Conservation (phyloP, 2,113 vertebrate species). For the Azemiops feae region DNA sequence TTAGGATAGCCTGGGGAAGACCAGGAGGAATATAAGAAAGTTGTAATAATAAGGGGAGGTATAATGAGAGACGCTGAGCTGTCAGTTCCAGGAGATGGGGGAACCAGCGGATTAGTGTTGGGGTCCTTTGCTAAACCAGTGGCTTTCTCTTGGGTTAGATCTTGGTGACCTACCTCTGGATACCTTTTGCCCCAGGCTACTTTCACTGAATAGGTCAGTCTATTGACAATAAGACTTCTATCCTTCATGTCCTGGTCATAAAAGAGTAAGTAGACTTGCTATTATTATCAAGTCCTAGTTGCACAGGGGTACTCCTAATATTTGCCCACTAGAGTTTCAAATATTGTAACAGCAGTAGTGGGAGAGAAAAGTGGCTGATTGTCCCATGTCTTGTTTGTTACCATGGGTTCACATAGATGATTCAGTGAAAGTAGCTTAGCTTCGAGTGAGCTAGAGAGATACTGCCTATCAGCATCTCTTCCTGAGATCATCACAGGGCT, state of each 20-base stretch:
- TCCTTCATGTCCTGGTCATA: not conserved
- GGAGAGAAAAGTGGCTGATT: not conserved
- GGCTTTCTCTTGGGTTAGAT: not conserved
- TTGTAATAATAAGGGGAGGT: not conserved
- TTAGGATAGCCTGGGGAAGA: not conserved
- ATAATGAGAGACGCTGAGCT: not conserved
- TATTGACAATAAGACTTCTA: not conserved
- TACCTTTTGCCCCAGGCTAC: not conserved
- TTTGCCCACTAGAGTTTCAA: not conserved
- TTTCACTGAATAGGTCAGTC: not conserved
- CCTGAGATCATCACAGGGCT: not conserved
- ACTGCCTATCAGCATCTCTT: not conserved
- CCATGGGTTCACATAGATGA: not conserved
- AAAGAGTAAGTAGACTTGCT: not conserved
- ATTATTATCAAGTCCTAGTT: not conserved
- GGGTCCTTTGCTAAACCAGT: not conserved
- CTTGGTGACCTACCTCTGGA: not conserved
- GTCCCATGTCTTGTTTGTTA: not conserved
- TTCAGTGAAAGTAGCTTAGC: not conserved
- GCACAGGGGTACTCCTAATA: not conserved
- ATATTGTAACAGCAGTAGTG: not conserved
- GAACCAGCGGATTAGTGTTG: not conserved
- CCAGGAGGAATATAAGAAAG: not conserved
- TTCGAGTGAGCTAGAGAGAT: not conserved
- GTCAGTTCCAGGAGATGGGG: not conserved